A percentile compares a stretch with the other conserved stretches of the same genome.
phyloP scores from a whole-genome alignment of 2,113 vertebrate species.

The Oncorhynchus masou region DNA sequence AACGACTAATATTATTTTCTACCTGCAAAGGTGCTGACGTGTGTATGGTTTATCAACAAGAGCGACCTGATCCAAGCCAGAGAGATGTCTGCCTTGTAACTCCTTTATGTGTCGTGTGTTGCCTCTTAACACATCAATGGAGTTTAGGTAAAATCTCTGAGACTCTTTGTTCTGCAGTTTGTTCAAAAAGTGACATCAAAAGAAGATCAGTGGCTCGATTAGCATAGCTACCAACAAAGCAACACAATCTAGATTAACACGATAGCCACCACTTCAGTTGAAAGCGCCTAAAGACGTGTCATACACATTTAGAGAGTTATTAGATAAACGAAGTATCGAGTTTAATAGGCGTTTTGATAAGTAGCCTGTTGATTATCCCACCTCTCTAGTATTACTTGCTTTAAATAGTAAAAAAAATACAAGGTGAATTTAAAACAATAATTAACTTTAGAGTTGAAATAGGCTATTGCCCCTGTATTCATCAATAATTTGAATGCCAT shows the following conservation, averaged over 20 bases:
- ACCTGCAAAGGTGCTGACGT: constrained; percentile 69
- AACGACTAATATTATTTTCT: constrained; percentile 21
- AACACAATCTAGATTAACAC: constrained; percentile 43
- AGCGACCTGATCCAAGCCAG: constrained; percentile 73
- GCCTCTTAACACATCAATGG: constrained; percentile 80
- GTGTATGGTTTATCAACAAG: constrained; percentile 78
- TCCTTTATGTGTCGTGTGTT: constrained; percentile 77
- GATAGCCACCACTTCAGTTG: constrained; percentile 1
- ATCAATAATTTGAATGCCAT: not conserved
- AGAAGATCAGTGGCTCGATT: constrained; percentile 69
- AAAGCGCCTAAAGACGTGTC: not conserved
- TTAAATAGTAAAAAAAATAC: not conserved
- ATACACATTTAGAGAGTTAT: not conserved
- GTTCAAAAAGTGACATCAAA: constrained; percentile 79
- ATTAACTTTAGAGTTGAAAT: not conserved
- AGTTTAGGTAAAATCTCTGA: constrained; percentile 79
- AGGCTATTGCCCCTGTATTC: not conserved
- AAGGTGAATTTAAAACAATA: not conserved
- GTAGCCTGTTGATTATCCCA: too few species aligned
- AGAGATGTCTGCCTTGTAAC: constrained; percentile 72
- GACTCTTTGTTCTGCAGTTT: constrained; percentile 78
- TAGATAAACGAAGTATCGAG: not conserved
- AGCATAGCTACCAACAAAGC: constrained; percentile 54
- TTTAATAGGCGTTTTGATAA: not conserved
- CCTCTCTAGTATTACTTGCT: not conserved